Conservation (phyloP, 2,888 invertebrate genomes). For the Baccha elongata region DNA sequence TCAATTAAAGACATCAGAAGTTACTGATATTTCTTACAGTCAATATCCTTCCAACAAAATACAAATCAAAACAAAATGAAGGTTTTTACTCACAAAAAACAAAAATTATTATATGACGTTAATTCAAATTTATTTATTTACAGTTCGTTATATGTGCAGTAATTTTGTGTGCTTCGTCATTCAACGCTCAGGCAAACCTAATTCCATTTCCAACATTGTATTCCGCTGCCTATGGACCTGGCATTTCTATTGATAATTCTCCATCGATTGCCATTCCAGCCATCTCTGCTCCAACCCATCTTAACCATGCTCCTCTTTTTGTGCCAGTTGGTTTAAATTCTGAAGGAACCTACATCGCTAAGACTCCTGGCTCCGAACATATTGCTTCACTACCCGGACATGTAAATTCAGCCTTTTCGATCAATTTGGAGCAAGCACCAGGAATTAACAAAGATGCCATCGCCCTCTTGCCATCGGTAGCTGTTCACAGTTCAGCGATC, state of each 20-base stretch:
- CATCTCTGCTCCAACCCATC: not conserved
- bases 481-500: not conserved
- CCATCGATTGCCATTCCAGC: not conserved
- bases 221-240: not conserved
- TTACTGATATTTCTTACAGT: too few species aligned
- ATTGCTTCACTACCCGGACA: constrained; percentile 16
- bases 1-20: too few species aligned
- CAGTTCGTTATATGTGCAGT: not conserved
- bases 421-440: constrained; percentile 14
- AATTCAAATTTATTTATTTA: not conserved
- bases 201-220: not conserved
- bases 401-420: not conserved
- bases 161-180: not conserved
- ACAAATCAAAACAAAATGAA: too few species aligned
- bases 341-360: constrained; percentile 9
- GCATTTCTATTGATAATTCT: not conserved
- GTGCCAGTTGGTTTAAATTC: not conserved
- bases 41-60: too few species aligned
- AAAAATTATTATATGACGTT: too few species aligned
- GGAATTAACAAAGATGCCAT: not conserved
- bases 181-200: not conserved
- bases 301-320: not conserved
- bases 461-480: not conserved
- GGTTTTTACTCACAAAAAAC: too few species aligned
- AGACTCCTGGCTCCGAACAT: constrained; percentile 11